Evolutionary conservation across 2,113 vertebrate species (phyloP).

Genomic region (Bujurquina vittata): DNA sequence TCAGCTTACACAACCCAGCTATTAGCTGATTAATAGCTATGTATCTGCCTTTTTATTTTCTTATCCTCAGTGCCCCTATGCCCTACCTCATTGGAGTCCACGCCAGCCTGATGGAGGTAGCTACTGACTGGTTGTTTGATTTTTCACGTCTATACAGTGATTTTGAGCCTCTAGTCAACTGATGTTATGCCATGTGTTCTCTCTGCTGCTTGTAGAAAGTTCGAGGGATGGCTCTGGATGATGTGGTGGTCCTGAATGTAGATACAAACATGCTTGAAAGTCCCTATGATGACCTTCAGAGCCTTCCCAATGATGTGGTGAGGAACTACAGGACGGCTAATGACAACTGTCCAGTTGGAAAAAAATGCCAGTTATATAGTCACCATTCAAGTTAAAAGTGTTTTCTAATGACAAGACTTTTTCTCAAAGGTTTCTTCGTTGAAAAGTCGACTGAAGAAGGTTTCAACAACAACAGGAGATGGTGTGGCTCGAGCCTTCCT

Average conservation of each 20-base stretch:
- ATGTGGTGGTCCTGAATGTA: constrained; percentile 90
- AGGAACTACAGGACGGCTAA: constrained; percentile 35
- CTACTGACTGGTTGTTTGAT: background rate
- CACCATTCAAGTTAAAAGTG: background rate
- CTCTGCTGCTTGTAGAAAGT: constrained; percentile 84
- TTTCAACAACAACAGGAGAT: constrained; percentile 92
- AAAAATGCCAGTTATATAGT: background rate
- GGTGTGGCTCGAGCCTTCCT: constrained; percentile 95
- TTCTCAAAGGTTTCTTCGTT: constrained; percentile 87
- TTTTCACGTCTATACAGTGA: background rate
- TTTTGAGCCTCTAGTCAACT: background rate
- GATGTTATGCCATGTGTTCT: background rate
- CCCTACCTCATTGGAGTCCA: constrained; percentile 81
- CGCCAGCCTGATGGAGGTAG: constrained; percentile 79
- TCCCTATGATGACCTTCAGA: constrained; percentile 95
- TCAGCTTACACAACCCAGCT: background rate
- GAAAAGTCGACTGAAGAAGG: constrained; percentile 94
- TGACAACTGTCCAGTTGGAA: background rate
- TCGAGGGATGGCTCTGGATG: constrained; percentile 87
- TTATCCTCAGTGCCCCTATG: constrained; percentile 73
- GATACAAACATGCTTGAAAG: constrained; percentile 97
- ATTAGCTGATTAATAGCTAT: background rate
- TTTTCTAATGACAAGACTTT: background rate
- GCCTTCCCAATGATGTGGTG: constrained; percentile 95
- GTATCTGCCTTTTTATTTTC: background rate